These are phyloP conservation scores for Cataglyphis rosenhaueri DNA, from an alignment of 2,888 invertebrate genomes.

Conservation along the genomic window DNA sequence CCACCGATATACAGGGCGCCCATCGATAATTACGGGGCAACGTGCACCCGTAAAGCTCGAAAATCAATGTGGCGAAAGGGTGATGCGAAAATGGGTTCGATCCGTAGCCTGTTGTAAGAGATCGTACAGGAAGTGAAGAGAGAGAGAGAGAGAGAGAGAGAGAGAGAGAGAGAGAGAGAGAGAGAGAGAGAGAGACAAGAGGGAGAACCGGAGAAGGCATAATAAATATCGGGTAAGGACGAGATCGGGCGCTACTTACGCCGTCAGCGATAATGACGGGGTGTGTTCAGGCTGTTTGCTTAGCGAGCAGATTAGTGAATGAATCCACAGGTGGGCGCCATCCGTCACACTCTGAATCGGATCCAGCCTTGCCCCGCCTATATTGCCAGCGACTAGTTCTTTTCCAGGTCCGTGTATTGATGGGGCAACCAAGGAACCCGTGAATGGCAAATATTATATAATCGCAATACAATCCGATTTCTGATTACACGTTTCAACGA, in stretches of 20 bases:
- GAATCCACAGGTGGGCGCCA: conserved; percentile 86
- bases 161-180: conserved; percentile 35
- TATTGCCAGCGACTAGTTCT: conserved; percentile 71
- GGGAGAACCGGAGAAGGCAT: conserved; percentile 63
- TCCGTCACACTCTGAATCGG: conserved; percentile 83
- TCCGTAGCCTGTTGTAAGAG: conserved; percentile 69
- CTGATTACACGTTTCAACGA: not conserved
- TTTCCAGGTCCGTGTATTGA: conserved; percentile 67
- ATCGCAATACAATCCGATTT: not conserved
- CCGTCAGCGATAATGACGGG: conserved; percentile 85
- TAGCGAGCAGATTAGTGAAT: conserved; percentile 86
- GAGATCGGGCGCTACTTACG: conserved; percentile 83
- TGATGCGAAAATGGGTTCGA: conserved; percentile 78
- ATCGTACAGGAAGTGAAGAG: conserved; percentile 49
- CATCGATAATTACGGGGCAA: conserved; percentile 65
- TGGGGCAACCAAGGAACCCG: conserved; percentile 55
- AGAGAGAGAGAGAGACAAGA: conserved; percentile 40
- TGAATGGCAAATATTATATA: conserved; percentile 29
- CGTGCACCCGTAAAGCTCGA: conserved; percentile 56
- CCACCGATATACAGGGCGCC: conserved; percentile 59
- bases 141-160: conserved; percentile 8
- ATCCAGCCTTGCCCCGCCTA: conserved; percentile 81
- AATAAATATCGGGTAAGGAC: conserved; percentile 82
- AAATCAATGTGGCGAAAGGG: conserved; percentile 78
- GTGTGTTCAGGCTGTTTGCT: conserved; percentile 85